Conservation (phyloP, 2,797 vertebrate genomes). For the Setipinna tenuifilis region DNA sequence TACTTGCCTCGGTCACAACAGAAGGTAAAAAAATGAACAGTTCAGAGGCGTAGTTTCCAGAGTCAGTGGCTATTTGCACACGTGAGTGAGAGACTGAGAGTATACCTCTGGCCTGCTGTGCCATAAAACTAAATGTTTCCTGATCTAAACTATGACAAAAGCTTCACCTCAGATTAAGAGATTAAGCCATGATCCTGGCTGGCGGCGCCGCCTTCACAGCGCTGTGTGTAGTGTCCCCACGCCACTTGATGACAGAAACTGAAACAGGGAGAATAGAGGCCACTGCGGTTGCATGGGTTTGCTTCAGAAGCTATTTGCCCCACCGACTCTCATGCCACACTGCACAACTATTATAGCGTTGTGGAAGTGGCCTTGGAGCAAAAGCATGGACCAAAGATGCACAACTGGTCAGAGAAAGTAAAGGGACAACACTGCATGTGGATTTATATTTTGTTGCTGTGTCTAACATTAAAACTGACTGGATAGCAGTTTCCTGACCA, state of each 20-base stretch:
- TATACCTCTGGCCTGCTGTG: not conserved
- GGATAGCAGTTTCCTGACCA: not conserved
- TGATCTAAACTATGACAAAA: slow-evolving; percentile 11
- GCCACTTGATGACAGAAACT: not conserved
- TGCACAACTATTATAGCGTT: not conserved
- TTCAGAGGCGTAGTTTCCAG: not conserved
- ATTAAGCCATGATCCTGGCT: slow-evolving; percentile 17
- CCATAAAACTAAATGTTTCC: slow-evolving; percentile 7
- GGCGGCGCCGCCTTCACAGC: not conserved
- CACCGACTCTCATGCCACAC: not conserved
- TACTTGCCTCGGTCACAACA: not conserved
- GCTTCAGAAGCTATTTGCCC: not conserved
- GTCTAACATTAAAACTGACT: not conserved
- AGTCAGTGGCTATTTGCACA: not conserved
- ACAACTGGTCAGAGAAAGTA: not conserved
- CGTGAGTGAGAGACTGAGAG: not conserved
- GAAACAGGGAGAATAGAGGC: not conserved
- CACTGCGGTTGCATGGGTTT: too few species aligned
- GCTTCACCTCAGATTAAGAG: slow-evolving; percentile 21
- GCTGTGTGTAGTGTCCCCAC: not conserved
- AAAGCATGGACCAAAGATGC: slow-evolving; percentile 31
- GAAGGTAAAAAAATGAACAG: not conserved
- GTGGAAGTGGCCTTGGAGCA: slow-evolving; percentile 1
- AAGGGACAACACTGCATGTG: not conserved
- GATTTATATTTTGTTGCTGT: not conserved